Base-by-base conservation (phyloP, 2,113 vertebrate genomes). In the Gasterosteus aculeatus region DNA sequence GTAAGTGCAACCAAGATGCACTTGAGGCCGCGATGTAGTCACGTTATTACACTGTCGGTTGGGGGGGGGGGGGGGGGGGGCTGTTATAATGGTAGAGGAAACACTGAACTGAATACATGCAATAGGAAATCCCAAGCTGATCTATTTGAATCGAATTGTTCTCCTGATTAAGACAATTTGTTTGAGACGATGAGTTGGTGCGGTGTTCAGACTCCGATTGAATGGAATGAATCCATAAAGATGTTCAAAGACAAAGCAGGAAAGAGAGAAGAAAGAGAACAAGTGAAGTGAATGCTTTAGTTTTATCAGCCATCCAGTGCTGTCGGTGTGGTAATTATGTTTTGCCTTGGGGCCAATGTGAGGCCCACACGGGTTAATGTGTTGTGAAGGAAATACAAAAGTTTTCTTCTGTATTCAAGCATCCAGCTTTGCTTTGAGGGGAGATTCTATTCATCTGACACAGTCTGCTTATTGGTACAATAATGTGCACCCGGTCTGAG, bases 311-410 rank as follows among this genome's bases (percentile, higher is more conserved):
- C 57, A 75, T 80, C 49, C 22, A 57, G 44, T 42, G 69, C 76
- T 11, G 65, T 51, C 42, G 10, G 26, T 56, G 72, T 77, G 76
- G 80, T 90, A 87, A 89, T 90, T 91, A 91, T 74, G 80, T 75
- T 60, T 79, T 77, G 72, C 80, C 85, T 85, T 41, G 63, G 65
- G 91, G 87, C 81, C 70, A 75, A 69, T 80, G 47, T 72, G 76
- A 81, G 66, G 54, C 73, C 61, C 70, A 83, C 82, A 57, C 1
- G 63, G 77, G 70, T 87, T 93, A 89, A 88, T 89, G 85, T 80
- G 67, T 80, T 85, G 75, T 75, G 84, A 85, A 78, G 66, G 68
- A 64, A 78, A 62, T 84, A 85, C 49, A 22, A 75, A 87, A 56
- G 72, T 82, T 85, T 82, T 63, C 57, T 35, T 15, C 73, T 63